These are phyloP conservation scores for Zeuzera pyrina DNA, from an alignment of 2,888 invertebrate genomes.

Conservation along the genomic window DNA sequence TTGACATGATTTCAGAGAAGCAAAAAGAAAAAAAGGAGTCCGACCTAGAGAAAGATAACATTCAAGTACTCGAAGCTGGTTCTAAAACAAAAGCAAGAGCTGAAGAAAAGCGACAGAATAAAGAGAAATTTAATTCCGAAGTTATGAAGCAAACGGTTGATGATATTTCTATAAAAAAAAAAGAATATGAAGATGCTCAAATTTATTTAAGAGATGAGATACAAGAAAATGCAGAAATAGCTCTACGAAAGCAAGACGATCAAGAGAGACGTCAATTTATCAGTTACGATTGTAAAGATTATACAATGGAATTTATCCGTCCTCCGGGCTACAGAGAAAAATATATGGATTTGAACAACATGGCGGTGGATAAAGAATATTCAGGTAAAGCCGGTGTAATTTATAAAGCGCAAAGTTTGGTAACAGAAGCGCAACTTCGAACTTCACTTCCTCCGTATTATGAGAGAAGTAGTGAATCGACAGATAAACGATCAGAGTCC, in stretches of 20 bases:
- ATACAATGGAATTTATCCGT: constrained; percentile 37
- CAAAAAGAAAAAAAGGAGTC: constrained; percentile 1
- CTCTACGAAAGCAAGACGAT: constrained; percentile 15
- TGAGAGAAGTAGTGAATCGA: constrained; percentile 23
- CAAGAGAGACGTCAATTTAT: constrained; percentile 30
- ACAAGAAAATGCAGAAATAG: not conserved
- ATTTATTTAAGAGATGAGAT: not conserved
- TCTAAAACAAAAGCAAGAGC: no score
- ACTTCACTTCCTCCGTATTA: constrained; percentile 29
- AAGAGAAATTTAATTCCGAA: not conserved
- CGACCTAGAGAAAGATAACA: constrained; percentile 1
- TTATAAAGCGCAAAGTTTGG: constrained; percentile 37
- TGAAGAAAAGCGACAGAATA: constrained; percentile 1
- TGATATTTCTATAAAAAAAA: constrained; percentile 3
- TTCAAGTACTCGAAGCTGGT: constrained; percentile 7
- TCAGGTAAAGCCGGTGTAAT: constrained; percentile 26
- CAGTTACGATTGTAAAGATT: constrained; percentile 38
- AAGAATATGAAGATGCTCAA: constrained; percentile 4
- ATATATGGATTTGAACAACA: constrained; percentile 23
- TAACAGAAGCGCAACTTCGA: constrained; percentile 34
- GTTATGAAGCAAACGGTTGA: no score
- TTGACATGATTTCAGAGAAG: no score
- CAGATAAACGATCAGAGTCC: constrained; percentile 27
- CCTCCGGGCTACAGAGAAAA: constrained; percentile 40
- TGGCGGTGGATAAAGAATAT: constrained; percentile 14